Percentiles rank a stretch among this genome's conserved stretches.
These are phyloP conservation scores for Forbesichthys agassizii DNA, from an alignment of 2,113 vertebrate species.

Conservation along the genomic window DNA sequence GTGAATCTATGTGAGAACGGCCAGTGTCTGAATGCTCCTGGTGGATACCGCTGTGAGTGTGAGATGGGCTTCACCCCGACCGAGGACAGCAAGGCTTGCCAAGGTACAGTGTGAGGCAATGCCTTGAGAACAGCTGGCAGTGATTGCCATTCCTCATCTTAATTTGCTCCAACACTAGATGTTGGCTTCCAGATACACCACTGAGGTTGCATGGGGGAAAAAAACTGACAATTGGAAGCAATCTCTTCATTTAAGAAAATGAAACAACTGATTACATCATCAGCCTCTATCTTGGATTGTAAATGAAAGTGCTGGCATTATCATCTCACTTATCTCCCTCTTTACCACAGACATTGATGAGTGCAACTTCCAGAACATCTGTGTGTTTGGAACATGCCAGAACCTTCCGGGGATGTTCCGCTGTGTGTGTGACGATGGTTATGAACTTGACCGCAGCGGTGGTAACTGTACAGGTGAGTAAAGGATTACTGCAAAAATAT, in stretches of 20 bases:
- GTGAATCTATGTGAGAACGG: slow-evolving; percentile 91
- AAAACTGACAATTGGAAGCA: neutral
- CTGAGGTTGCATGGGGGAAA: too few species aligned
- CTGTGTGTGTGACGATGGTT: slow-evolving; percentile 87
- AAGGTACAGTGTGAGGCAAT: slow-evolving; percentile 73
- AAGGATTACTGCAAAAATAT: neutral
- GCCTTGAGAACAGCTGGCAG: too few species aligned
- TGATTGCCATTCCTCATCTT: too few species aligned
- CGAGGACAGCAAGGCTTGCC: slow-evolving; percentile 88
- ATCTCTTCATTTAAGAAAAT: neutral
- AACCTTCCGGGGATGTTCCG: slow-evolving; percentile 95
- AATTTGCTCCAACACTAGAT: too few species aligned
- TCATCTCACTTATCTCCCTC: neutral
- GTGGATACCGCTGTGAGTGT: slow-evolving; percentile 91
- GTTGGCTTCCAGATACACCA: too few species aligned
- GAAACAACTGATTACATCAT: neutral
- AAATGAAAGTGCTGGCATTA: neutral
- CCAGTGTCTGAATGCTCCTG: slow-evolving; percentile 90
- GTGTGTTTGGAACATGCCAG: slow-evolving; percentile 90
- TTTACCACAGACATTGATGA: slow-evolving; percentile 87
- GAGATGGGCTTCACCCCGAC: slow-evolving; percentile 93
- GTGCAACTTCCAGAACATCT: slow-evolving; percentile 92
- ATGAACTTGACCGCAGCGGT: slow-evolving; percentile 88
- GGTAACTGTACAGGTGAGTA: slow-evolving; percentile 90
- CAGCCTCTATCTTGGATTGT: neutral